These are phyloP conservation scores for Amphibalanus amphitrite DNA, from an alignment of 1,140 invertebrate genomes.

Conservation along the genomic window DNA sequence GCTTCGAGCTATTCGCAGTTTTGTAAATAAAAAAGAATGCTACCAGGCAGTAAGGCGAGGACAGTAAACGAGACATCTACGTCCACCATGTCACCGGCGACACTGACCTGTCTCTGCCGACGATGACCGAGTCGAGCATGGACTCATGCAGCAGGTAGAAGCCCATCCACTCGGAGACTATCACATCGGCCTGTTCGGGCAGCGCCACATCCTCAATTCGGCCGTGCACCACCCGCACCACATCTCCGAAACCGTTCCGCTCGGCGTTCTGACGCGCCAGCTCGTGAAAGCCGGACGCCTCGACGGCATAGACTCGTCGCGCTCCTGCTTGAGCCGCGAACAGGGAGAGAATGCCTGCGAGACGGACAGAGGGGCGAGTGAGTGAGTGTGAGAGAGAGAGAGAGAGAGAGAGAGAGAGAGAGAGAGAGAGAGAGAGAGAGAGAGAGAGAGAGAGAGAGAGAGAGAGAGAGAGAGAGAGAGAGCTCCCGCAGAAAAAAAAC, in stretches of 20 bases:
- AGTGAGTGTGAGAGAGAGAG: neutral
- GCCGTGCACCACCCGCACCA: constrained; percentile 34
- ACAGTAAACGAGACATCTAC: no score
- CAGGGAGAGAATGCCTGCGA: constrained; percentile 73
- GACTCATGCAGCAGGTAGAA: constrained; percentile 96
- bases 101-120: constrained; percentile 77
- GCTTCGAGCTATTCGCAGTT: no score
- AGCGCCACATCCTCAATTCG: constrained; percentile 46
- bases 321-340: constrained; percentile 90
- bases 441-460: no score
- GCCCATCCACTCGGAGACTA: constrained; percentile 99
- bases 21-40: no score
- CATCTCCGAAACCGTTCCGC: constrained; percentile 24
- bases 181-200: constrained; percentile 62
- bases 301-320: constrained; percentile 72
- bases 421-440: no score
- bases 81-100: no score
- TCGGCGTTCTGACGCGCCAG: constrained; percentile 61
- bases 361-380: neutral
- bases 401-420: no score
- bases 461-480: no score
- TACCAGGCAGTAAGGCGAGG: no score
- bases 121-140: constrained; percentile 85
- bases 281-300: constrained; percentile 62
- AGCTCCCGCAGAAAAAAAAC: no score